Evolutionary conservation across 2,113 vertebrate species (phyloP).

Genomic region (Dendropsophus ebraccatus): DNA sequence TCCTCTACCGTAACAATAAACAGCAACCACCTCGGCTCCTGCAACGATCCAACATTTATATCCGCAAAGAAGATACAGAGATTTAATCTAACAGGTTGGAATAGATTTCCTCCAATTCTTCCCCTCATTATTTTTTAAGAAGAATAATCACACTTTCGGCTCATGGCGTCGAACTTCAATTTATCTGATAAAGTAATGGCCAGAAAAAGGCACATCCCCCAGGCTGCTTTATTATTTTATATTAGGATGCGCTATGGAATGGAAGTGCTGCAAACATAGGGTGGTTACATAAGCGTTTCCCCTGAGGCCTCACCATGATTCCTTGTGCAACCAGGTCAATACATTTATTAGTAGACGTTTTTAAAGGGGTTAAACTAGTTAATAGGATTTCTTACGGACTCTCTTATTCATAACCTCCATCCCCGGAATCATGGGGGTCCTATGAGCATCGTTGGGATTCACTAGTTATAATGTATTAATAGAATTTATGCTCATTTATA

Average conservation of each 20-base stretch:
- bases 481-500: too few relatives aligned
- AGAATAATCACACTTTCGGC: background rate
- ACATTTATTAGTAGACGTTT: background rate
- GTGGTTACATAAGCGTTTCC: background rate
- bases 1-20: background rate
- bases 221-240: background rate
- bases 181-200: background rate
- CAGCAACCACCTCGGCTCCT: background rate
- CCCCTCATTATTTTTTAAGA: conserved; percentile 1
- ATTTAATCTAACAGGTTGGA: background rate
- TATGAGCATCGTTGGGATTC: too few relatives aligned
- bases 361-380: background rate
- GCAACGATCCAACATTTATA: background rate
- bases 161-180: background rate
- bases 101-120: too few relatives aligned
- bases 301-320: background rate
- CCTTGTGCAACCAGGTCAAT: background rate
- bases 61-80: background rate
- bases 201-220: background rate
- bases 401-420: background rate
- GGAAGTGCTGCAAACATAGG: background rate
- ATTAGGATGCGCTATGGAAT: background rate
- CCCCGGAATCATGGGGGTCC: too few relatives aligned
- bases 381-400: background rate
- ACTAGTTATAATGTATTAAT: too few relatives aligned